Evolutionary conservation across 2,113 vertebrate species (phyloP).

Genomic region (Gavialis gangeticus): DNA sequence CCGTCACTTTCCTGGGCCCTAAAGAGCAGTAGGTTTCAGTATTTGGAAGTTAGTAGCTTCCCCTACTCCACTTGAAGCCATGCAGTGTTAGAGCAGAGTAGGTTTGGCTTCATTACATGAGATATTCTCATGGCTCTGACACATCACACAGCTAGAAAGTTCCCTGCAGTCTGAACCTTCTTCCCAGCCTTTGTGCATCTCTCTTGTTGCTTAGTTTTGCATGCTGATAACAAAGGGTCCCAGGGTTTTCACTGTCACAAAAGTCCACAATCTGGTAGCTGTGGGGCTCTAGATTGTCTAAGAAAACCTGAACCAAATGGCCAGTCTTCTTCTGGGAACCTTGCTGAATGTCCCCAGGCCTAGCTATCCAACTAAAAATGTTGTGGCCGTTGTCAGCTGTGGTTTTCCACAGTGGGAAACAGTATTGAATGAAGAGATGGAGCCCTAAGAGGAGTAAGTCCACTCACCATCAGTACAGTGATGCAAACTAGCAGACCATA

Average conservation of each 20-base stretch:
- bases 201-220: not conserved
- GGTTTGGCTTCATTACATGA: not conserved
- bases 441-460: rapidly evolving
- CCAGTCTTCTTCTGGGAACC: not conserved
- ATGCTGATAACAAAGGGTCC: not conserved
- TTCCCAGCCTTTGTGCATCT: not conserved
- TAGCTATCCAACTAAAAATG: not conserved
- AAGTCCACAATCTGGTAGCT: not conserved
- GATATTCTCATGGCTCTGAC: not conserved
- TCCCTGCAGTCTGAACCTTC: not conserved
- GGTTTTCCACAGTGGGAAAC: not conserved
- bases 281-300: not conserved
- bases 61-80: not conserved
- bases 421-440: not conserved
- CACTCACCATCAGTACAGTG: not conserved
- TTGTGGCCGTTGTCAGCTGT: rapidly evolving
- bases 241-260: not conserved
- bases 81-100: not conserved
- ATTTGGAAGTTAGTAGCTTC: not conserved
- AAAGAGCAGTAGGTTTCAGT: not conserved
- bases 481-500: not conserved
- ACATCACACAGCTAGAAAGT: not conserved
- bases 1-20: not conserved
- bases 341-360: not conserved
- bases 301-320: not conserved